phyloP scores from a whole-genome alignment of 2,888 invertebrate species.

The Ochropacha duplaris region DNA sequence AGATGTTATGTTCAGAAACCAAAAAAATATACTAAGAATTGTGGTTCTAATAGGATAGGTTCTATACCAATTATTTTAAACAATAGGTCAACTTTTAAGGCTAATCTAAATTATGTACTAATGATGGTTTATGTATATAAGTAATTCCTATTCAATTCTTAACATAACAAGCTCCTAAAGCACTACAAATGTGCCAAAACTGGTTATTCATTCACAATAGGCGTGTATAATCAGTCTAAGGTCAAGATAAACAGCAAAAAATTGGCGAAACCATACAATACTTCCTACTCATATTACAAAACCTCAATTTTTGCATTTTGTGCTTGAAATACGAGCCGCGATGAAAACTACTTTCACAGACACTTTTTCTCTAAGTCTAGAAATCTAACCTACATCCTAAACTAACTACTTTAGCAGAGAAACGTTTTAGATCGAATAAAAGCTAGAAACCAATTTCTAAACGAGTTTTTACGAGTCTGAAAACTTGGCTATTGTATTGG shows the following conservation, averaged over 20 bases:
- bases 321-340: background rate
- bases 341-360: background rate
- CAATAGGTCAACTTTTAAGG: background rate
- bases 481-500: background rate
- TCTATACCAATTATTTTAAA: no score
- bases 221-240: conserved; percentile 14
- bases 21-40: no score
- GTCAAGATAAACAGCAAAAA: conserved; percentile 14
- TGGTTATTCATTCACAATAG: conserved; percentile 16
- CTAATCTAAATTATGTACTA: background rate
- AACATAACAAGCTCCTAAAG: background rate
- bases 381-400: background rate
- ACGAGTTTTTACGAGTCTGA: background rate
- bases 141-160: background rate
- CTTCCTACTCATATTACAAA: conserved; percentile 13
- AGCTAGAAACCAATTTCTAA: background rate
- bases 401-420: background rate
- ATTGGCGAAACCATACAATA: conserved; percentile 5
- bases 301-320: background rate
- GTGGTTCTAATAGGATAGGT: no score
- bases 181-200: conserved; percentile 12
- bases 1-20: no score
- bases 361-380: background rate
- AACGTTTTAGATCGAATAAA: background rate
- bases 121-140: background rate